Conservation (phyloP, 2,797 vertebrate genomes). For the Platyrinchus mystaceus region DNA sequence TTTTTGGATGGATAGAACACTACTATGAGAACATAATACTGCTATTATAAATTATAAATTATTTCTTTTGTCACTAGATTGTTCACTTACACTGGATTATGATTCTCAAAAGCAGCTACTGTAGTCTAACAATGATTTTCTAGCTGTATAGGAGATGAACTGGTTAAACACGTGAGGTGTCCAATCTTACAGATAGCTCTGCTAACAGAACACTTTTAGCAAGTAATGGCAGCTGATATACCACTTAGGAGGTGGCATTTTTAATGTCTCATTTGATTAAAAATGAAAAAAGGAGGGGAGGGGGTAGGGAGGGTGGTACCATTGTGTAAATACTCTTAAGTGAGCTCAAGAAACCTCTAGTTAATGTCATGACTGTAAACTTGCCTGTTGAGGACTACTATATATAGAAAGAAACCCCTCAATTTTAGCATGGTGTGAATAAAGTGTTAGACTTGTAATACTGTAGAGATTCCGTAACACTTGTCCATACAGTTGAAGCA, state of each 20-base stretch:
- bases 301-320: neutral
- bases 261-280: conserved; percentile 2
- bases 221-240: conserved; percentile 44
- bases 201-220: neutral
- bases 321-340: conserved; percentile 54
- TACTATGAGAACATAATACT: neutral
- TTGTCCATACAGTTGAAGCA: conserved; percentile 7
- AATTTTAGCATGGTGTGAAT: conserved; percentile 59
- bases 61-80: neutral
- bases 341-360: conserved; percentile 31
- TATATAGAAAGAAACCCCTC: conserved; percentile 1
- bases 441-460: conserved; percentile 57
- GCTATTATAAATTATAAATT: neutral
- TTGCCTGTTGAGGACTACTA: conserved; percentile 43
- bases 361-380: conserved; percentile 50
- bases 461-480: conserved; percentile 15
- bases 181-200: neutral
- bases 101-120: conserved; percentile 42
- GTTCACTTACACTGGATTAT: neutral
- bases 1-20: conserved; percentile 26
- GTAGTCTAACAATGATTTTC: neutral
- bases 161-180: neutral
- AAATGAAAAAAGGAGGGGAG: neutral
- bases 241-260: conserved; percentile 35
- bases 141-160: neutral